These are phyloP conservation scores for Melanotus villosus DNA, from an alignment of 2,888 invertebrate genomes.

Conservation along the genomic window DNA sequence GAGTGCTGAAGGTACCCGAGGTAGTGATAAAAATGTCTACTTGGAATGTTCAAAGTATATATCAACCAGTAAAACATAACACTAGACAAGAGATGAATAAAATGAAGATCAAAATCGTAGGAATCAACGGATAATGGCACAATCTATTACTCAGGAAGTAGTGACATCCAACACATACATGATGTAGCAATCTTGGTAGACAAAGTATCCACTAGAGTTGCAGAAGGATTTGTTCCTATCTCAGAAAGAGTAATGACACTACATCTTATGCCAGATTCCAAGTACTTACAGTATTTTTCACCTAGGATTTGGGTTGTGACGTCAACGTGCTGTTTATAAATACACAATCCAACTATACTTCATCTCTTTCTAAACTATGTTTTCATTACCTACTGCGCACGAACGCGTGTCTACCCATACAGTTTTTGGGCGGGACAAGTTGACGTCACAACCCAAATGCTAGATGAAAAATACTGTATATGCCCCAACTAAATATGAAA, in stretches of 20 bases:
- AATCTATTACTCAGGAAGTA: background rate
- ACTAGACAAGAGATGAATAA: background rate
- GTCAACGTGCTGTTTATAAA: no score
- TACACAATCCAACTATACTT: no score
- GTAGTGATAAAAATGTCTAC: background rate
- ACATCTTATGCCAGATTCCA: background rate
- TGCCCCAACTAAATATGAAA: no score
- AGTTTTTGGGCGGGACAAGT: no score
- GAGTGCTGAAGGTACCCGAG: background rate
- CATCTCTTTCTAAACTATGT: no score
- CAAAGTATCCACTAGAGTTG: background rate
- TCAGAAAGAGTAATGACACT: background rate
- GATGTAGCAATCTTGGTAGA: background rate
- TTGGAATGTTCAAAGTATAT: background rate
- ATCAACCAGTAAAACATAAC: background rate
- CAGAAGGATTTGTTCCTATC: background rate
- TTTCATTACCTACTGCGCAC: no score
- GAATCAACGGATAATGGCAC: background rate
- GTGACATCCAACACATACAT: background rate
- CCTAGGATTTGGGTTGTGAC: no score
- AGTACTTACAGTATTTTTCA: no score
- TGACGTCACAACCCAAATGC: no score
- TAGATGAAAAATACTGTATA: no score
- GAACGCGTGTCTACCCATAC: no score
- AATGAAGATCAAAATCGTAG: background rate